Percentiles rank a stretch among this genome's conserved stretches.
phyloP scores from a whole-genome alignment of 2,113 vertebrate genomes.

The Oreochromis aureus region DNA sequence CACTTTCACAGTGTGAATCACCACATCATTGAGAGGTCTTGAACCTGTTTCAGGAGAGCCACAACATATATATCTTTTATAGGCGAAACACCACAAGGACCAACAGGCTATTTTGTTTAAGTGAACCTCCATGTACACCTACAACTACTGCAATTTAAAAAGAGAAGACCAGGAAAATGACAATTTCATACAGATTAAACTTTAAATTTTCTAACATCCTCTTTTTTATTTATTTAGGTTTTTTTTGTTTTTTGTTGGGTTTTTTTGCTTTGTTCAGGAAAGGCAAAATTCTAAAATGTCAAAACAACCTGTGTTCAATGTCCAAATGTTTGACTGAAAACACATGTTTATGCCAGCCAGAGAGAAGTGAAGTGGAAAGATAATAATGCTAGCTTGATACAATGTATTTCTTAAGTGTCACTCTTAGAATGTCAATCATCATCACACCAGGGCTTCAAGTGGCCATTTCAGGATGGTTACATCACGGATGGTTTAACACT shows the following conservation, averaged over 20 bases:
- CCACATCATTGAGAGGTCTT: background rate
- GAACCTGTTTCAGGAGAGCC: background rate
- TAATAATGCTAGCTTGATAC: slow-evolving; percentile 13
- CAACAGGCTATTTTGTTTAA: background rate
- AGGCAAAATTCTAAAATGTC: background rate
- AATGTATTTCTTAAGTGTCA: slow-evolving; percentile 36
- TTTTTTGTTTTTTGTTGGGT: background rate
- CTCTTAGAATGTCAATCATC: slow-evolving; percentile 33
- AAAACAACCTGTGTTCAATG: background rate
- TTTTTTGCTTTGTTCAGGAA: background rate
- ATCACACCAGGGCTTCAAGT: background rate
- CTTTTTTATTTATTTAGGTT: background rate
- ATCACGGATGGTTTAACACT: background rate
- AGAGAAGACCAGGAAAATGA: background rate
- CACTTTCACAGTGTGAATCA: slow-evolving; percentile 19
- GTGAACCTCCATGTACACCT: background rate
- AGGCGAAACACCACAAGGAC: background rate
- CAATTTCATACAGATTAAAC: background rate
- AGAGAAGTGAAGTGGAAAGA: slow-evolving; percentile 29
- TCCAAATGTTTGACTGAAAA: background rate
- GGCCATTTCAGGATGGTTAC: background rate
- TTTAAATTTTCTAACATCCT: background rate
- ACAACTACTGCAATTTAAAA: background rate
- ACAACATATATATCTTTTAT: background rate
- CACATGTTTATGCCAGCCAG: background rate